Conservation (phyloP, 2,113 vertebrate genomes). For the Hylia prasina region DNA sequence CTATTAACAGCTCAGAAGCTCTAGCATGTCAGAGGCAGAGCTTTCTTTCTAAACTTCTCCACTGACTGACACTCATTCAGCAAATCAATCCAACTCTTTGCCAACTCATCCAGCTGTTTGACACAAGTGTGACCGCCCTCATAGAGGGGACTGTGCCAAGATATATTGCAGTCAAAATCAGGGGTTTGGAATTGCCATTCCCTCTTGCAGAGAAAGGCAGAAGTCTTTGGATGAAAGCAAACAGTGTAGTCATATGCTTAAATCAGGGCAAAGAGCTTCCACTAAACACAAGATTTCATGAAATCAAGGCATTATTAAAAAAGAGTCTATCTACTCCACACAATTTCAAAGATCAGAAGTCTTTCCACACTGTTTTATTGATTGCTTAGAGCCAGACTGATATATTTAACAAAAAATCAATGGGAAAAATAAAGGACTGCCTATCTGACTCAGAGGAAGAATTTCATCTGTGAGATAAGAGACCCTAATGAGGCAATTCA, state of each 20-base stretch:
- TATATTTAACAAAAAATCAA: slow-evolving; percentile 42
- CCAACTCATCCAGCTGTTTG: neutral
- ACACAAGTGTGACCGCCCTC: neutral
- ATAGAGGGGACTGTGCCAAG: neutral
- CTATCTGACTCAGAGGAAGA: slow-evolving; percentile 45
- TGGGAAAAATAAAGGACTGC: slow-evolving; percentile 33
- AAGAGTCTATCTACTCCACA: neutral
- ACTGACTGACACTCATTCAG: neutral
- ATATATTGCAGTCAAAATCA: neutral
- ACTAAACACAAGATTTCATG: neutral
- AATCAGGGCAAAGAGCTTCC: neutral
- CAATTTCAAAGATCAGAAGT: neutral
- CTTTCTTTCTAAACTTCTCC: neutral
- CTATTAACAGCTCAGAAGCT: neutral
- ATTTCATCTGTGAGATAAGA: slow-evolving; percentile 42
- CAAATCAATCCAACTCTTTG: neutral
- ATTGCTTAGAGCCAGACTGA: slow-evolving; percentile 16
- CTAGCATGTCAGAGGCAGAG: neutral
- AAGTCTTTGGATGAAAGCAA: neutral
- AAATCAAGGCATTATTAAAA: neutral
- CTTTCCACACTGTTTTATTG: neutral
- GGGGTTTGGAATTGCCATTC: neutral
- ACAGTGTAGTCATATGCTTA: neutral
- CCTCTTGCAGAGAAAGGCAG: neutral
- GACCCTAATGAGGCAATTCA: slow-evolving; percentile 54